These are phyloP conservation scores for Drosophila pseudotakahashii DNA, from an alignment of 2,888 invertebrate genomes.

Conservation along the genomic window DNA sequence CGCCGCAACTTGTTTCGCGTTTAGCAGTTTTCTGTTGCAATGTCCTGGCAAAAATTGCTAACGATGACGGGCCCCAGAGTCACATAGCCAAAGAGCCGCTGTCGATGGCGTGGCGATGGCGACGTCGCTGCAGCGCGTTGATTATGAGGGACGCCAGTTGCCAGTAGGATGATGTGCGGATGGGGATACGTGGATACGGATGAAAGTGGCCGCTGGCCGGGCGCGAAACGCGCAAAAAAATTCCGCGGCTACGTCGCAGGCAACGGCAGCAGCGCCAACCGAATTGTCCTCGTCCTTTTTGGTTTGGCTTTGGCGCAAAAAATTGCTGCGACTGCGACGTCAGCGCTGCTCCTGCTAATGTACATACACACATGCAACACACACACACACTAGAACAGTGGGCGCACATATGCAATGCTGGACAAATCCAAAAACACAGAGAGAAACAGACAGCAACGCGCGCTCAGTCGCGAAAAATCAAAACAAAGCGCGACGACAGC, in stretches of 20 bases:
- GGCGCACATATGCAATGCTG: slow-evolving; percentile 64
- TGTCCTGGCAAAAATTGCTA: slow-evolving; percentile 77
- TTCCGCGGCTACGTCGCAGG: slow-evolving; percentile 44
- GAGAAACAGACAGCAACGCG: slow-evolving; percentile 57
- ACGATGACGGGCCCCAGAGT: slow-evolving; percentile 77
- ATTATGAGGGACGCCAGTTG: slow-evolving; percentile 52
- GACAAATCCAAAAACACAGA: slow-evolving; percentile 62
- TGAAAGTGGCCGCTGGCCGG: slow-evolving; percentile 72
- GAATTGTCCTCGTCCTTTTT: slow-evolving; percentile 76
- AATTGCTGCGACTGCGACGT: slow-evolving; percentile 55
- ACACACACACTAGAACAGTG: slow-evolving; percentile 26
- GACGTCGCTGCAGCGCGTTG: slow-evolving; percentile 69
- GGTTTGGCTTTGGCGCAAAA: slow-evolving; percentile 72
- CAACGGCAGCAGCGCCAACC: slow-evolving; percentile 51
- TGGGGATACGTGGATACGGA: slow-evolving; percentile 40
- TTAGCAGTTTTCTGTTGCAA: slow-evolving; percentile 84
- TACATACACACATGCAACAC: slow-evolving; percentile 53
- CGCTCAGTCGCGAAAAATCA: slow-evolving; percentile 78
- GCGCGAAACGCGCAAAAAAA: slow-evolving; percentile 56
- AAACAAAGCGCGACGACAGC: slow-evolving; percentile 75
- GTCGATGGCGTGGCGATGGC: slow-evolving; percentile 54
- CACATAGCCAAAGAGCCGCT: slow-evolving; percentile 43
- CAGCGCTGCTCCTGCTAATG: slow-evolving; percentile 71
- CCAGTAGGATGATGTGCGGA: slow-evolving; percentile 30
- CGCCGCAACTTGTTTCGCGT: slow-evolving; percentile 84